These are phyloP conservation scores for Aptenodytes forsteri DNA, from an alignment of 2,113 vertebrate species.

Conservation along the genomic window DNA sequence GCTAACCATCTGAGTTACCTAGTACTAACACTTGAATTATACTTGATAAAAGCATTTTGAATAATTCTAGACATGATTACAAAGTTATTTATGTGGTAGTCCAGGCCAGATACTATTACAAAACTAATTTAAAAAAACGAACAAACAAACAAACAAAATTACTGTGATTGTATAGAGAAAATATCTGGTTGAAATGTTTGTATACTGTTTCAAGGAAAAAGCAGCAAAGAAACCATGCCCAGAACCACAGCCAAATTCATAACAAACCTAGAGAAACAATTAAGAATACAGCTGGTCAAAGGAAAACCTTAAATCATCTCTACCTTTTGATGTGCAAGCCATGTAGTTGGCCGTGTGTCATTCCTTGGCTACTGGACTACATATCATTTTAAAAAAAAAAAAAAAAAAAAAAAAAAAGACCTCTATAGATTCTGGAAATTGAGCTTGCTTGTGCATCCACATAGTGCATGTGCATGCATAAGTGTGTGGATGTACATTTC, in stretches of 20 bases:
- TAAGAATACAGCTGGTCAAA: background rate
- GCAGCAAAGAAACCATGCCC: background rate
- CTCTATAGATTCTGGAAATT: background rate
- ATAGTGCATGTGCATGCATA: too few relatives aligned
- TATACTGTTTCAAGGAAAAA: background rate
- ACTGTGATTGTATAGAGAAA: fast-evolving
- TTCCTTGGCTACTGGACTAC: background rate
- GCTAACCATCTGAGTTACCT: background rate
- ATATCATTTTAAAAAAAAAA: background rate
- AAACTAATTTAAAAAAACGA: background rate
- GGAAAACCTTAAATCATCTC: background rate
- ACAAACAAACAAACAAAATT: background rate
- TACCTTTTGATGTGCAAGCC: background rate
- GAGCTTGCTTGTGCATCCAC: fast-evolving
- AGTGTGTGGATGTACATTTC: background rate
- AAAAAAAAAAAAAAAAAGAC: too few relatives aligned
- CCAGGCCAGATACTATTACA: background rate
- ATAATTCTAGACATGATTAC: background rate
- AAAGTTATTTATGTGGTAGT: background rate
- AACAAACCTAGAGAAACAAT: background rate
- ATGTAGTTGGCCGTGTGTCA: too few relatives aligned
- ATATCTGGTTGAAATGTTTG: background rate
- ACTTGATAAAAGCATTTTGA: background rate
- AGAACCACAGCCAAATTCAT: background rate
- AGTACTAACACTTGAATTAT: background rate